Conservation (phyloP, 2,113 vertebrate genomes). For the Daboia siamensis region DNA sequence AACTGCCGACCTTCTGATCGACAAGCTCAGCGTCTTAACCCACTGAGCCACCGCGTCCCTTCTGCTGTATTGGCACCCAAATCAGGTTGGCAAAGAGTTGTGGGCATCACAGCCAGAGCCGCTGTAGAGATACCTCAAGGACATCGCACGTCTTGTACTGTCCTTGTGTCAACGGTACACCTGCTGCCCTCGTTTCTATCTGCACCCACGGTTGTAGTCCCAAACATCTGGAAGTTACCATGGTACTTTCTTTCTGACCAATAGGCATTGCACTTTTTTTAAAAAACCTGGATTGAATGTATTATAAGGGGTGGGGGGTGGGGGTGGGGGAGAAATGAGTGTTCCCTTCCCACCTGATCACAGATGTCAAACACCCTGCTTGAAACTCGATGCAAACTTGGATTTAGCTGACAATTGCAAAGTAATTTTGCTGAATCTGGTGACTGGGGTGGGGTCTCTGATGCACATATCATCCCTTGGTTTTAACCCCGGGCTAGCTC, state of each 20-base stretch:
- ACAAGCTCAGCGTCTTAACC: too few species aligned
- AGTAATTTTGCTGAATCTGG: neutral
- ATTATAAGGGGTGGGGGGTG: neutral
- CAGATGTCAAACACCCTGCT: conserved; percentile 39
- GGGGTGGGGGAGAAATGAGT: neutral
- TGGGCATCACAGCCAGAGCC: neutral
- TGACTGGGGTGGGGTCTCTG: neutral
- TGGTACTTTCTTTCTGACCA: neutral
- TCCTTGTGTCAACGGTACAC: neutral
- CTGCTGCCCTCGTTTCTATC: neutral
- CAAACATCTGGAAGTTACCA: neutral
- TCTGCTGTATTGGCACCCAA: neutral
- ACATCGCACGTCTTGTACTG: neutral
- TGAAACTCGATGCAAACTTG: neutral
- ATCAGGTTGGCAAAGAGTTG: neutral
- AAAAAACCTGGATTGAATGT: neutral
- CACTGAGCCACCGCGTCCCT: too few species aligned
- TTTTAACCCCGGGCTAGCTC: neutral
- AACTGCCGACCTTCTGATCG: too few species aligned
- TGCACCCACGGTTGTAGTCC: neutral
- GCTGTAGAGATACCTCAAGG: neutral
- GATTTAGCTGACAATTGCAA: neutral
- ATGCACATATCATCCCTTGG: accelerated
- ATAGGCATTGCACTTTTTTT: neutral
- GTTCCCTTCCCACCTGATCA: neutral